Base-by-base conservation (phyloP, 1,140 invertebrate species). In the Ectropis grisescens region DNA sequence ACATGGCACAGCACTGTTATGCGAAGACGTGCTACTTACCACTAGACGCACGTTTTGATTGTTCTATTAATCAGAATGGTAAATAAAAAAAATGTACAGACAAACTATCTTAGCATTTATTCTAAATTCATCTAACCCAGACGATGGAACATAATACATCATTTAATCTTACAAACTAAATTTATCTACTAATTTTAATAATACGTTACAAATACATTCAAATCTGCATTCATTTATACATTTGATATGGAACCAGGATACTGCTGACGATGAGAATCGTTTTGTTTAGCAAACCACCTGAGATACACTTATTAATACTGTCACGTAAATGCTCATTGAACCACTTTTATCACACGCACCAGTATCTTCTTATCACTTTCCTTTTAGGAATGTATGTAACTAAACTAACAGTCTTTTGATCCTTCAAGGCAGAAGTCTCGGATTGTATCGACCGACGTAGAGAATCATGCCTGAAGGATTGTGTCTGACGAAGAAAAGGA, bases 401-500 rank as follows among this genome's bases (percentile, higher is more conserved):
- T 76, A 75, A 59, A 58, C 58, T 71, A 76, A 59, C 71, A 81
- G 76, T 79, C 71, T 76, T 71, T 58, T 57, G 37, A 49, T 22
- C 13, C 47, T 70, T 82, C 60, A 91, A 41, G 90, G 90, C 64
- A 93, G 61, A 56, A 93, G 84, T 75, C 91, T 85, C 8, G 92
- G 92, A 71, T 93, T 93, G 71, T 93, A 94, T 58, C 92, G 84
- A 27, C 92, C 92, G 84, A 93, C 92, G 58, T 93, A 91, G 22
- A 95, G 79, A 51, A 95, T 92, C 76, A 94, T 87, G 39, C 93
- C 92, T 4, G 92, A 91, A 1, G 92, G 93, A 71, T 94, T 94
- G 61, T 95, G 93, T 57, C 93, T 84, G 8, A 94, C 90, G 43
- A 93, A 91, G 61, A 92, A 95, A 2, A 95, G 79, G 82, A 95